These are phyloP conservation scores for Rhagonycha fulva DNA, from an alignment of 2,888 invertebrate species.

Conservation along the genomic window DNA sequence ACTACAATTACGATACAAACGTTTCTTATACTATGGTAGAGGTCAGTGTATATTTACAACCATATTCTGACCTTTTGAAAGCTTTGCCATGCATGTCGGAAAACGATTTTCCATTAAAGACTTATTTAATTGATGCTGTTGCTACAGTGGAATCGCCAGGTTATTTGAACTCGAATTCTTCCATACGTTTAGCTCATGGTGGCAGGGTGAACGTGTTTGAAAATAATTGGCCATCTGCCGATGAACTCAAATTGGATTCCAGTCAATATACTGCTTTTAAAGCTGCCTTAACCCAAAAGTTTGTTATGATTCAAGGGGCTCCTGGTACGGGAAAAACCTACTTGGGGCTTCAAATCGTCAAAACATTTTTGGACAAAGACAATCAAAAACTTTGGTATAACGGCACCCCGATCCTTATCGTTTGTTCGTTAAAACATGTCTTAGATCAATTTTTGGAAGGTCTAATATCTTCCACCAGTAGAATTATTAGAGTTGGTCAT, in stretches of 20 bases:
- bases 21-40: conserved; percentile 68
- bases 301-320: conserved; percentile 83
- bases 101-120: conserved; percentile 67
- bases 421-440: conserved; percentile 86
- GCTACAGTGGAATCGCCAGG: conserved; percentile 47
- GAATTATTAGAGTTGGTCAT: conserved; percentile 72
- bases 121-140: conserved; percentile 66
- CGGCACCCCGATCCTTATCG: conserved; percentile 68
- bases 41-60: conserved; percentile 79
- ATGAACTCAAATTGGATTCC: conserved; percentile 61
- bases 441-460: conserved; percentile 84
- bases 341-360: conserved; percentile 75
- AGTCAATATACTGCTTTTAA: conserved; percentile 71
- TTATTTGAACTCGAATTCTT: conserved; percentile 44
- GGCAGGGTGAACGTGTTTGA: conserved; percentile 52
- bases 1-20: conserved; percentile 37
- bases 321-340: conserved; percentile 88
- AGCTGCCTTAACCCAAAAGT: conserved; percentile 70
- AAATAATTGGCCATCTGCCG: conserved; percentile 13
- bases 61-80: conserved; percentile 73
- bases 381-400: conserved; percentile 58
- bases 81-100: conserved; percentile 64
- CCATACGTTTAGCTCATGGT: conserved; percentile 38
- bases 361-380: conserved; percentile 61
- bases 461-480: conserved; percentile 61